Evolutionary conservation across 2,797 vertebrate genomes (phyloP).

Genomic region (Pagetopsis macropterus): DNA sequence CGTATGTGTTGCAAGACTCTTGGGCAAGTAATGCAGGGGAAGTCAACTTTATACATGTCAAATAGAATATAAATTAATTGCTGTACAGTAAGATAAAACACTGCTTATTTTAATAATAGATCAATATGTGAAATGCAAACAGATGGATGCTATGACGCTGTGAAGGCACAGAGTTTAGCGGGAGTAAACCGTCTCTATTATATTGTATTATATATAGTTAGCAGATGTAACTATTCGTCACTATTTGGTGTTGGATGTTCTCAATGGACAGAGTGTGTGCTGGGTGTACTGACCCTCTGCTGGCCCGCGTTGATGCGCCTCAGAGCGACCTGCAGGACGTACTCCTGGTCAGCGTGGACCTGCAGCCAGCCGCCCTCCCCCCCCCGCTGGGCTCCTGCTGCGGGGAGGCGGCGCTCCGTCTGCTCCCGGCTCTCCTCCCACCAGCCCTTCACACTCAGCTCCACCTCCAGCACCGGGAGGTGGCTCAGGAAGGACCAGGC

Average conservation of each 20-base stretch:
- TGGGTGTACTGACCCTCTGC: conserved; percentile 84
- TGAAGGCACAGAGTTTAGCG: no score
- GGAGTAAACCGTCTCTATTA: no score
- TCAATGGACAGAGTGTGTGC: no score
- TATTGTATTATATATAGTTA: background rate
- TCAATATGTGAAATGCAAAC: no score
- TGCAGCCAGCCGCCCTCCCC: conserved; percentile 88
- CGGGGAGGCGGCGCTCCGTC: conserved; percentile 82
- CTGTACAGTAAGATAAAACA: no score
- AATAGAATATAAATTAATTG: no score
- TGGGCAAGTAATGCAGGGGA: no score
- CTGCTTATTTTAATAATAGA: no score
- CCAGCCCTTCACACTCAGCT: conserved; percentile 90
- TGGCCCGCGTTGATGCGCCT: conserved; percentile 85
- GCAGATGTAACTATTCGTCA: background rate
- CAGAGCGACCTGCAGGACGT: conserved; percentile 93
- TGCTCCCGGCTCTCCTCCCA: conserved; percentile 87
- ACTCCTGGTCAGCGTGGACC: conserved; percentile 94
- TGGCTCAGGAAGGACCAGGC: conserved; percentile 92
- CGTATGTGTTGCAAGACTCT: no score
- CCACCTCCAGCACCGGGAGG: conserved; percentile 90
- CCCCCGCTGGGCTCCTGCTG: conserved; percentile 72
- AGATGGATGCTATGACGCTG: no score
- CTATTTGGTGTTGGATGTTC: no score
- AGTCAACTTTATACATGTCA: no score